Evolutionary conservation across 2,888 invertebrate species (phyloP), one percentile per base, ranked within the genome.

Genomic region (Imbricaverruca yamaguchii): DNA sequence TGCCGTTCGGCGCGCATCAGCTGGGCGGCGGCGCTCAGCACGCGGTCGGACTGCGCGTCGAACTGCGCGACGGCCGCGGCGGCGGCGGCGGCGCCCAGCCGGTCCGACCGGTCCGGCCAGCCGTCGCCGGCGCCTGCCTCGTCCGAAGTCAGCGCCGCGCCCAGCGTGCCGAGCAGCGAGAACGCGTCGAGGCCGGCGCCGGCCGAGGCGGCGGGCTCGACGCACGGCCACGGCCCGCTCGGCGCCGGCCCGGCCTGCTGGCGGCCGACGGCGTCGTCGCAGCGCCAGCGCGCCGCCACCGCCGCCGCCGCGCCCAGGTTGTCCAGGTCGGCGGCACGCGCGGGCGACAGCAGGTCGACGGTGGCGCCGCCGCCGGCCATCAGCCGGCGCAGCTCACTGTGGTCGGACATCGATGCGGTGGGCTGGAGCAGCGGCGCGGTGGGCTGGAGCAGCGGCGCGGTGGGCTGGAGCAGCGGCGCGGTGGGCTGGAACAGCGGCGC

Each of bases 21-120:
- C 74, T 74, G 74, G 21, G 74, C 74, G 21, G 74, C 74, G 21
- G 74, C 74, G 74, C 53, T 74, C 74, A 74, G 74, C 55, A 74
- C 74, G 74, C 74, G 21, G 55, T 74, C 74, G 1, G 74, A 53
- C 74, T 53, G 74, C 10, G 55, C 18, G 55, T 74, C 74, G 9
- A 74, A 55, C 21, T 13, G 4, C 18, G 15, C 15, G 53, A 12
- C 21, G 21, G 74, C 74, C 55, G 39, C 39, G 39, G 39, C 39
- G 39, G 39, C 39, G 39, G 39, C 39, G 39, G 39, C 39, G 39
- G 39, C 39, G 4, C 39, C 39, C 39, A 39, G 39, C 39, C 39
- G 39, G 39, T 39, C 39, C 39, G 39, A 39, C 25, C 39, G 39
- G 15, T 69, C 69, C 39, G 69, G 69, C 69, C 69, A 69, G 39